Evolutionary conservation across 2,888 invertebrate species (phyloP), one percentile per base, ranked within the genome.

Genomic region (Pilophorus perplexus): DNA sequence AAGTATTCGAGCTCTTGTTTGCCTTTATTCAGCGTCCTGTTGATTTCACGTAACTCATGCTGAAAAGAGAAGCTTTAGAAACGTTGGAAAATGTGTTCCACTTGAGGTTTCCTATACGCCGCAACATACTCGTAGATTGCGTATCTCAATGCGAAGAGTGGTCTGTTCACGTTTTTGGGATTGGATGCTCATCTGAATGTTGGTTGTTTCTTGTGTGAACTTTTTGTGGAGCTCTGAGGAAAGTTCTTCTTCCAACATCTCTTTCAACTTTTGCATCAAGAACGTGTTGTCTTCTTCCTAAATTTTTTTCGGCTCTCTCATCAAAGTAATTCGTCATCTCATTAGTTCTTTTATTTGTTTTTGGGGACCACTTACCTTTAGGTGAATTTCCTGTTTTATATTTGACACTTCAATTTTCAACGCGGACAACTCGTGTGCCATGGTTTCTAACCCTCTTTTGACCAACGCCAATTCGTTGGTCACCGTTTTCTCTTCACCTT

Each of bases 41-140:
- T 79, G 23, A 84, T 70, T 70, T 80, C 79, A 50, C 80, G 78
- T 78, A 83, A 81, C 71, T 84, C 83, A 42, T 82, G 72, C 77
- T 78, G 20, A n/a, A 10, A 54, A n/a, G n/a, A n/a, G n/a, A n/a
- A n/a, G n/a, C n/a, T n/a, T n/a, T n/a, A n/a, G n/a, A n/a, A n/a
- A n/a, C n/a, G n/a, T n/a, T n/a, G n/a, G n/a, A n/a, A n/a, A n/a
- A n/a, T n/a, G n/a, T n/a, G n/a, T n/a, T n/a, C n/a, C n/a, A n/a
- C n/a, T n/a, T n/a, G n/a, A n/a, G n/a, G 48, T 22, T 18, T 22
- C 23, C 8, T 48, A n/a, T n/a, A n/a, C n/a, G n/a, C n/a, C n/a
- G n/a, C n/a, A 1, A 52, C 59, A 42, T 42, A 59, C 59, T 25
- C 59, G 22, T 20, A 57, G 16, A 27, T 55, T 25, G n/a, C 65